phyloP scores from a whole-genome alignment of 2,888 invertebrate genomes.

The Catocala fraxini region DNA sequence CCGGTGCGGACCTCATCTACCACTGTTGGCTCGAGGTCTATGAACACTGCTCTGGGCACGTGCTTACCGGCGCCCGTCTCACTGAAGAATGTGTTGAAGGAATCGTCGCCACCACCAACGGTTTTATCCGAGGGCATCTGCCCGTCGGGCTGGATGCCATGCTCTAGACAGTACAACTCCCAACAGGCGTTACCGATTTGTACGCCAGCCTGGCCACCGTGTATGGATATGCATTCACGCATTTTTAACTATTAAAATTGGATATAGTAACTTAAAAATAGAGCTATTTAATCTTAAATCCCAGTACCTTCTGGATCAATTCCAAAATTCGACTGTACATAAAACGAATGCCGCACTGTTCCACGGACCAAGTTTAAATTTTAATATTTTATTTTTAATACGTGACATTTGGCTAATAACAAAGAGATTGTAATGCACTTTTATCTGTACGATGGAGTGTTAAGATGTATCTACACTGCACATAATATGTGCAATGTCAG shows the following conservation, averaged over 20 bases:
- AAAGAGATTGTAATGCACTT: conserved; percentile 9
- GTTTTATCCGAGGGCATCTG: conserved; percentile 95
- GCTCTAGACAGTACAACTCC: conserved; percentile 94
- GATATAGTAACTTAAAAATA: conserved; percentile 63
- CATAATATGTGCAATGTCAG: no score
- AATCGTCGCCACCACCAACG: conserved; percentile 95
- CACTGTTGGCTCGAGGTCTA: conserved; percentile 98
- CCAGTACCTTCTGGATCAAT: conserved; percentile 53
- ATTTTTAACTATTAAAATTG: conserved; percentile 63
- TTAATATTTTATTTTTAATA: conserved; percentile 29
- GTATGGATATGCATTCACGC: conserved; percentile 85
- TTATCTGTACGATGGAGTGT: not conserved
- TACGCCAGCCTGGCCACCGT: conserved; percentile 89
- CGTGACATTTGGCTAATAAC: conserved; percentile 11
- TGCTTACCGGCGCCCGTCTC: conserved; percentile 98
- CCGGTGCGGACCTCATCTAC: conserved; percentile 97
- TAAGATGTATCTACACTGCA: not conserved
- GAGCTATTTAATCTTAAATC: conserved; percentile 45
- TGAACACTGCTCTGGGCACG: conserved; percentile 97
- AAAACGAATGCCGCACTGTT: conserved; percentile 43
- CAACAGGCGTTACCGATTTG: conserved; percentile 96
- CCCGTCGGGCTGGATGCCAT: conserved; percentile 94
- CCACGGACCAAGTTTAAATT: conserved; percentile 41
- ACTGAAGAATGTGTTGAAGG: conserved; percentile 97
- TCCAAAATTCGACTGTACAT: conserved; percentile 52